Evolutionary conservation across 2,113 vertebrate genomes (phyloP), one percentile per base, ranked within the genome.

Genomic region (Anhinga rufa): DNA sequence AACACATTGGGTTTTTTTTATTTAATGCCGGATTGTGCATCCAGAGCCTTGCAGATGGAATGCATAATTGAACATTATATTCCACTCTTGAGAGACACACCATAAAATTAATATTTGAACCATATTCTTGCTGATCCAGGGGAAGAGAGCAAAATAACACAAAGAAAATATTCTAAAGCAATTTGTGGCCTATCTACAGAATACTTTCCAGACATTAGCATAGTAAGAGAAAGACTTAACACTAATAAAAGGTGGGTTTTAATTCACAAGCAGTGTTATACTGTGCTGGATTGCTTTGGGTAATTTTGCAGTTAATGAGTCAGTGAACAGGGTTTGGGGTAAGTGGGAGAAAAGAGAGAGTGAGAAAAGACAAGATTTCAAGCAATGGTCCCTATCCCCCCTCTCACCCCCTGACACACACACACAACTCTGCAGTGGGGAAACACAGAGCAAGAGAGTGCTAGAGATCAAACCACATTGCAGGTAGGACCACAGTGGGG

Each of bases 41-140:
- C 83, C 94, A 96, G 78, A 90, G 81, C 65, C 87, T 96, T 93
- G 78, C 92, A 97, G 94, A 97, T 92, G 94, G 94, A 97, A 96
- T 93, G 83, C 78, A 83, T 92, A 96, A 95, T 93, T 96, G 91
- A 94, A 93, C 61, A 81, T 90, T 95, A 85, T 95, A 95, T 85
- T 93, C 76, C 65, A 51, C 92, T 94, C 88, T 75, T 90, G 93
- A 97, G 83, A 96, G 85, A 94, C 64, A 88, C 87, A 88, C 74
- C 87, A 94, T 97, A 97, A 95, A 96, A 97, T 94, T 96, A 96
- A 90, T 96, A 97, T 97, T 87, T 94, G 64, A 97, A 96, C 72
- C 87, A 96, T 94, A 97, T 96, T 94, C 91, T 90, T 92, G 46
- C 75, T 88, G 82, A 93, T 92, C 71, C 66, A 90, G 65, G 42